Percentiles rank a stretch among this genome's conserved stretches.
Conservation (phyloP, 2,797 vertebrate genomes). For the Astyanax mexicanus region DNA sequence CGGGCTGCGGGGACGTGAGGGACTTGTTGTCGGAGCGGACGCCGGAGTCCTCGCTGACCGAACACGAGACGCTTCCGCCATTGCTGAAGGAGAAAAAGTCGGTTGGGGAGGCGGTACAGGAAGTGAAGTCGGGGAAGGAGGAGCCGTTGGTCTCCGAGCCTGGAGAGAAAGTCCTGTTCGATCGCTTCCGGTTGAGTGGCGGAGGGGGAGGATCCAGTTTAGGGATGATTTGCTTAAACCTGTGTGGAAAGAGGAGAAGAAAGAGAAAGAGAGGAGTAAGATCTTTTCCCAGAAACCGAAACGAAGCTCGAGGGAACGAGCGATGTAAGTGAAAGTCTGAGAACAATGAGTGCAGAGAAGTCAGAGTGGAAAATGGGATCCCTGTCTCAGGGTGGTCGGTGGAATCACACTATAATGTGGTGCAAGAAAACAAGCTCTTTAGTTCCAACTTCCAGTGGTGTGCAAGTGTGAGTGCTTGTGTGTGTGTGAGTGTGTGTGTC, state of each 20-base stretch:
- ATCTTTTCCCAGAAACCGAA: not conserved
- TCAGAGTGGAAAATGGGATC: not conserved
- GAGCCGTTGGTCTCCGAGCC: slow-evolving; percentile 75
- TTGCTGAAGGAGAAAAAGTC: slow-evolving; percentile 77
- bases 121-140: slow-evolving; percentile 77
- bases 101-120: slow-evolving; percentile 75
- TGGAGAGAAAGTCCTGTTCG: slow-evolving; percentile 80
- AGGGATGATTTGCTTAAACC: slow-evolving; percentile 79
- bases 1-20: slow-evolving; percentile 64
- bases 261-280: not conserved
- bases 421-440: not conserved
- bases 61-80: slow-evolving; percentile 75
- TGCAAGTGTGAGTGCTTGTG: slow-evolving; percentile 21
- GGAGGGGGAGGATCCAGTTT: slow-evolving; percentile 85
- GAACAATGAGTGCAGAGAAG: not conserved
- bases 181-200: slow-evolving; percentile 79
- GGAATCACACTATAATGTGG: not conserved
- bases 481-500: slow-evolving; percentile 53
- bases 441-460: slow-evolving; percentile 19
- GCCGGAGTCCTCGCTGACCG: slow-evolving; percentile 79
- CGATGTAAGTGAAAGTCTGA: not conserved
- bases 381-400: not conserved
- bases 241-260: slow-evolving; percentile 54
- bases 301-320: not conserved
- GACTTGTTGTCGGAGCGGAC: slow-evolving; percentile 78